phyloP scores from a whole-genome alignment of 2,888 invertebrate genomes.

The Tyria jacobaeae region DNA sequence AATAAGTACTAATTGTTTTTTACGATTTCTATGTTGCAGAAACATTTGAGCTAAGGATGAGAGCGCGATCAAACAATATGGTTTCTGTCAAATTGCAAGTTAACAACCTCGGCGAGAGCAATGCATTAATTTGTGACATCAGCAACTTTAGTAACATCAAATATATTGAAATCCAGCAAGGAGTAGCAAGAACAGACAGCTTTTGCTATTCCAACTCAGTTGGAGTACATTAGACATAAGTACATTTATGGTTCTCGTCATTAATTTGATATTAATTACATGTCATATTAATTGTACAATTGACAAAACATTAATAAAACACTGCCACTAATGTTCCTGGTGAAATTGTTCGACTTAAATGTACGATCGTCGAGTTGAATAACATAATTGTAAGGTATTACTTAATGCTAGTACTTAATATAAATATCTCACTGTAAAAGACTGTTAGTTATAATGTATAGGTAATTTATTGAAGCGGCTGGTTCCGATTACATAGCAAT shows the following conservation, averaged over 20 bases:
- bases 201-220: slow-evolving; percentile 39
- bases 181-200: slow-evolving; percentile 38
- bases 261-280: slow-evolving; percentile 13
- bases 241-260: slow-evolving; percentile 4
- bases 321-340: background rate
- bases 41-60: slow-evolving; percentile 5
- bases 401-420: slow-evolving; percentile 3
- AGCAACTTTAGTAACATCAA: slow-evolving; percentile 34
- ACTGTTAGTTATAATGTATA: slow-evolving; percentile 19
- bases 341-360: slow-evolving; percentile 2
- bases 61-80: slow-evolving; percentile 8
- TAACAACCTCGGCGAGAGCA: slow-evolving; percentile 16
- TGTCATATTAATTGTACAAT: background rate
- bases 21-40: slow-evolving; percentile 4
- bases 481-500: slow-evolving; percentile 23
- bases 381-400: slow-evolving; percentile 1
- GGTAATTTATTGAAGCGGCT: slow-evolving; percentile 29
- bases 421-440: slow-evolving; percentile 25
- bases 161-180: slow-evolving; percentile 43
- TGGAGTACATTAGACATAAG: slow-evolving; percentile 20
- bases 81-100: slow-evolving; percentile 35
- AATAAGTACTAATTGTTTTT: background rate
- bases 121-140: slow-evolving; percentile 30
- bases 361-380: background rate
- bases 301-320: background rate